Conservation (phyloP, 1,140 invertebrate genomes). For the Sycophaga agraensis region DNA sequence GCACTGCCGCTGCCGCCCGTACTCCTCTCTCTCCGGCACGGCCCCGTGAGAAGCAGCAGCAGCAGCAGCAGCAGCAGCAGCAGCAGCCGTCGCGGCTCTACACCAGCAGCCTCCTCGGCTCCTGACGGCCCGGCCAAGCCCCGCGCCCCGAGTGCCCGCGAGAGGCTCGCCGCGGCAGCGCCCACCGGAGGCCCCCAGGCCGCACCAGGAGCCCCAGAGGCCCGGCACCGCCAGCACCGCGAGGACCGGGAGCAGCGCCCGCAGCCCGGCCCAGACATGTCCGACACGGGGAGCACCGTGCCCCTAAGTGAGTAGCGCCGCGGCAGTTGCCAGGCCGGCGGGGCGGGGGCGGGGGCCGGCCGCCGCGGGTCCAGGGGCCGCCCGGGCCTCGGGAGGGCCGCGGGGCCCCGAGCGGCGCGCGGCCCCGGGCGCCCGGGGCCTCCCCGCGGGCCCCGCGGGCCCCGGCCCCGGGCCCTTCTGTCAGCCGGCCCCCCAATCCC, state of each 20-base stretch:
- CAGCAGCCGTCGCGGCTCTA: not conserved
- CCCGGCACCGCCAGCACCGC: not conserved
- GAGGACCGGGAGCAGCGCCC: not conserved
- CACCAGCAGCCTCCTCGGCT: no score
- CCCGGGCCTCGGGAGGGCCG: not conserved
- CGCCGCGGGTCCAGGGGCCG: conserved; percentile 27
- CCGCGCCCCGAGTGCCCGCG: no score
- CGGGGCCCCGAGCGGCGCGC: not conserved
- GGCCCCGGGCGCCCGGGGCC: not conserved
- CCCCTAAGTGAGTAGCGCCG: conserved; percentile 57
- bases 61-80: not conserved
- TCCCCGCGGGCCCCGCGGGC: not conserved
- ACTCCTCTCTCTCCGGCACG: no score
- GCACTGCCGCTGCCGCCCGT: not conserved
- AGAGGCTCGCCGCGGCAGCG: no score
- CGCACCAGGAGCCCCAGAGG: no score
- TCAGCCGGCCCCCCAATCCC: conserved; percentile 31
- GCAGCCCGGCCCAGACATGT: conserved; percentile 44
- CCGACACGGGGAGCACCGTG: conserved; percentile 63
- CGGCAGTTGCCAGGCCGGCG: not conserved
- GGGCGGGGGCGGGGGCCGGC: conserved; percentile 19
- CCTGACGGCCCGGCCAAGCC: no score
- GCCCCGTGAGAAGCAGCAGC: not conserved
- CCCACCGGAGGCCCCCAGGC: no score
- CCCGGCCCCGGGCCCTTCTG: not conserved